Base-by-base conservation (phyloP, 2,113 vertebrate genomes). In the Gobiocypris rarus region DNA sequence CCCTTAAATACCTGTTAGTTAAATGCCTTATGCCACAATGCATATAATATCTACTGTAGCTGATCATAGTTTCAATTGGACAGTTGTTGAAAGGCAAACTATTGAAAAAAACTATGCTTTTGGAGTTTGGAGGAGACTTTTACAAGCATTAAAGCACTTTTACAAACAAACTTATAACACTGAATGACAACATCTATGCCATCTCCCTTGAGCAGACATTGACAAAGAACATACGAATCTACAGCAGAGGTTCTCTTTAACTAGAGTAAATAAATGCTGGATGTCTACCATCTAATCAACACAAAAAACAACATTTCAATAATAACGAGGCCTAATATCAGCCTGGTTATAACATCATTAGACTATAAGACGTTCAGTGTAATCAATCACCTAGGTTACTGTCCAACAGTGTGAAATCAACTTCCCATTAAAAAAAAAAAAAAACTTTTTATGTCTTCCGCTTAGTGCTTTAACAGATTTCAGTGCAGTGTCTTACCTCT, bases 401-500 rank as follows among this genome's bases (percentile, higher is more conserved):
- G 22, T 58, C 56, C 38, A 70, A 38, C 1, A 9, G 41, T 38
- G 34, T 70, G 67, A 71, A 2, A 67, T 19, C 3, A 34, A 67
- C 38, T 19, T 67, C 15, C 14, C 63, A 52, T 9, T 34, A 1
- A 28, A 63, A 63, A 63, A 17, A 10, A 1, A 9, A 63, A 65
- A 31, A 17, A 0, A 1, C 0, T 9, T 34, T 22, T 22, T 38
- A 69, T 19, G 24, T 31, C 6, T 9, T 75, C 24, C 7, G 7
- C n/a, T 54, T 76, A 7, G 38, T 45, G 24, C 28, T 54, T 17
- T 34, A 34, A 77, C 15, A 63, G 14, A 69, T 13, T 70, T 0
- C 71, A 14, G 80, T 76, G 11, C 48, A 19, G 70, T 19, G 4
- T 28, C 86, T 88, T 95, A 97, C 96, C 96, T 97, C 94, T 73